Percentiles rank a stretch among this genome's conserved stretches.
These are phyloP conservation scores for Glandiceps talaboti DNA, from an alignment of 53 echinoderm and acorn worm genomes.

Conservation along the genomic window DNA sequence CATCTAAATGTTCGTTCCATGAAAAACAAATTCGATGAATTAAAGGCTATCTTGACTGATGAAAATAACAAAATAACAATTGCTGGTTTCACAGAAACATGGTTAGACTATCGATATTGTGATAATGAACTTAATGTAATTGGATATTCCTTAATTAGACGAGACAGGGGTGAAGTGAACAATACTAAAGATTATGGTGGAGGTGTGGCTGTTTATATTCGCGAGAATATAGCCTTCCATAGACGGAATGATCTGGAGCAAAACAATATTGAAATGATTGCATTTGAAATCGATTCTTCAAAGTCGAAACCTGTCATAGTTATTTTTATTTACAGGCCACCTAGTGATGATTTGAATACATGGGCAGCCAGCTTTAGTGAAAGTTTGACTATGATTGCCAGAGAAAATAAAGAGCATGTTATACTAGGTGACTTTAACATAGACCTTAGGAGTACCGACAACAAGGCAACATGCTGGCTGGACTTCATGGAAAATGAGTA, in stretches of 20 bases:
- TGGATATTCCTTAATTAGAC: background rate
- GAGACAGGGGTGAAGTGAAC: background rate
- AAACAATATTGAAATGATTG: background rate
- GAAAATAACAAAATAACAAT: background rate
- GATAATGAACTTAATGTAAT: background rate
- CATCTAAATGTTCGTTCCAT: background rate
- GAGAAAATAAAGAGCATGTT: background rate
- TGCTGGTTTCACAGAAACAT: background rate
- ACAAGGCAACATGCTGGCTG: background rate
- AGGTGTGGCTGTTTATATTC: background rate
- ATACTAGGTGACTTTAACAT: background rate
- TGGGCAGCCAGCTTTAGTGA: background rate
- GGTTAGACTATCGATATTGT: background rate
- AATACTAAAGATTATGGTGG: background rate
- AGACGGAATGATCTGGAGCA: background rate
- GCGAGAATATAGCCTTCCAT: background rate
- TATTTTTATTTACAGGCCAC: background rate
- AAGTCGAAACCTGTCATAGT: background rate
- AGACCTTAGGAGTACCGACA: background rate
- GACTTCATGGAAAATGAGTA: background rate
- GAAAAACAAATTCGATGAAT: background rate
- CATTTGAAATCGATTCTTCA: background rate
- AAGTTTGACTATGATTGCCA: background rate
- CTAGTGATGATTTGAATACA: background rate
- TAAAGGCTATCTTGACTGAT: background rate